Conservation (phyloP, 2,113 vertebrate genomes). For the Alligator mississippiensis region DNA sequence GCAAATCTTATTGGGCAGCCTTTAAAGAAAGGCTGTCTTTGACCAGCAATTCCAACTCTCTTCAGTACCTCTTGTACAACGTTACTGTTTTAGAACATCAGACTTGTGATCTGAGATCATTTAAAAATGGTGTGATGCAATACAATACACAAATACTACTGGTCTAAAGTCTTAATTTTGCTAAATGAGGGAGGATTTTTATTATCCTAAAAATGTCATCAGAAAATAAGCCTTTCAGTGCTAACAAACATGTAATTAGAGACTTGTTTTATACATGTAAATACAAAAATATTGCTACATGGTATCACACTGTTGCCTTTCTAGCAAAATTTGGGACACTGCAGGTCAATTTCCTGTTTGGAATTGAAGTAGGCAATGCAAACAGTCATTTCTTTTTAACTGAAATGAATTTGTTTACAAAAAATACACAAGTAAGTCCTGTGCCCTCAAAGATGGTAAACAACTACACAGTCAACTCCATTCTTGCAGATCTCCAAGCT, state of each 20-base stretch:
- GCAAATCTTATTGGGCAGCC: not conserved
- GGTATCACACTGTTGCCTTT: rapidly evolving
- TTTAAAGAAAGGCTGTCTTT: not conserved
- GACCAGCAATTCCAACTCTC: not conserved
- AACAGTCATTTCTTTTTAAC: not conserved
- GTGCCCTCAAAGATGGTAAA: not conserved
- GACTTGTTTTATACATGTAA: not conserved
- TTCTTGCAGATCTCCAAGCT: not conserved
- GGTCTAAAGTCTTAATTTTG: not conserved
- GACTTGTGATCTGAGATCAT: not conserved
- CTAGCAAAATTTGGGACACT: not conserved
- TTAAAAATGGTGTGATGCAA: not conserved
- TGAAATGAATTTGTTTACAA: not conserved
- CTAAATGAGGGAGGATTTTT: not conserved
- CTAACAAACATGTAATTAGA: not conserved
- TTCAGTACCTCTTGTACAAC: not conserved
- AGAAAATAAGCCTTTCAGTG: not conserved
- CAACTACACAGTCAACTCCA: not conserved
- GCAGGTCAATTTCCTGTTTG: not conserved
- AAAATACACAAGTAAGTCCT: not conserved
- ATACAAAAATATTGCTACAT: not conserved
- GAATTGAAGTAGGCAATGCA: not conserved
- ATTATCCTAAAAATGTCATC: rapidly evolving
- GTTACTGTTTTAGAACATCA: not conserved
- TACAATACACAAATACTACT: not conserved